Evolutionary conservation across 2,888 invertebrate genomes (phyloP), one percentile per base, ranked within the genome.

Genomic region (Lasioglossum villosulum): DNA sequence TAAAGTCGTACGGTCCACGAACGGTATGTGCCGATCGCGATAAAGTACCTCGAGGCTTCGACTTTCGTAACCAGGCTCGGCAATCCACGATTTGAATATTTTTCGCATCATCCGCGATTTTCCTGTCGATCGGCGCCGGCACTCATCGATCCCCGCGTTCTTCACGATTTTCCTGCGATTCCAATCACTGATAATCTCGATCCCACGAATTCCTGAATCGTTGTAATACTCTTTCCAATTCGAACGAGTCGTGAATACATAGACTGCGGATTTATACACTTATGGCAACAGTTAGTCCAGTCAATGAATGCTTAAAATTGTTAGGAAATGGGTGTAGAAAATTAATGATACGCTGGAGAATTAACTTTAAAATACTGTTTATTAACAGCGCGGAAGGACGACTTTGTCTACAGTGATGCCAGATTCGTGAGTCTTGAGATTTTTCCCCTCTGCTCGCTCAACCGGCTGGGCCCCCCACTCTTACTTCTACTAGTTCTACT

Each of bases 1-100:
- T 84, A 45, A 80, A 85, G 77, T 77, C 73, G 37, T 66, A 70
- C 63, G 63, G 71, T 16, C 30, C 63, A 37, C 59, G n/a, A 71
- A 75, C 30, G 73, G 39, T 68, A 39, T 30, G 63, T 3, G 63
- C 59, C 72, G 56, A 77, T 84, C 77, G 30, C 59, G 66, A 34
- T 66, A 66, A 23, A 12, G 19, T 19, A 19, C 34, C 66, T 19
- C 66, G 23, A 34, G 66, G 34, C 10, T 37, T 34, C 66, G 66
- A 59, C 52, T 83, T 70, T 83, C 76, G 45, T 27, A 82, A 74
- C 52, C 14, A 66, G 34, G 2, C 66, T 6, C 34, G 6, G 23
- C 5, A 12, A 71, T 42, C 30, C 19, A 19, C 72, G 71, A 16
- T 27, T 72, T 66, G 3, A 34, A 66, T 66, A 66, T 66, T 66